These are phyloP conservation scores for Alentia gelatinosa DNA, from an alignment of 2,888 invertebrate genomes.

Conservation along the genomic window DNA sequence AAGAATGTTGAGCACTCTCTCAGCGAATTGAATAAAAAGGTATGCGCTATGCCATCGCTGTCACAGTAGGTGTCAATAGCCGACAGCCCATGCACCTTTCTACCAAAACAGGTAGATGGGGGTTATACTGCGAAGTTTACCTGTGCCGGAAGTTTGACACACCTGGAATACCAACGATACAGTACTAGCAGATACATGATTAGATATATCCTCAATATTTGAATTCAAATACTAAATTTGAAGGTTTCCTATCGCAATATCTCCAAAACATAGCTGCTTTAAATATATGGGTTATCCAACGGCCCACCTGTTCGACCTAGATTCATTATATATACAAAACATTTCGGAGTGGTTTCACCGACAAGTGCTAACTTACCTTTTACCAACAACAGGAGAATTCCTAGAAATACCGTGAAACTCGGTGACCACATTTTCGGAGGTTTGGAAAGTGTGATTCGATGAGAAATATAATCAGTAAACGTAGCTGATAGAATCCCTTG, in stretches of 20 bases:
- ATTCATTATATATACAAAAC: background rate
- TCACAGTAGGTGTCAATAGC: background rate
- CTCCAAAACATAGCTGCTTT: background rate
- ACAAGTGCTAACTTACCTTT: background rate
- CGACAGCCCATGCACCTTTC: no score
- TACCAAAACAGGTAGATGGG: background rate
- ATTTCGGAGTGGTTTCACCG: background rate
- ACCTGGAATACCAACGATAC: background rate
- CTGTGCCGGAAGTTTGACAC: background rate
- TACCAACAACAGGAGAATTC: background rate
- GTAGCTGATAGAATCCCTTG: background rate
- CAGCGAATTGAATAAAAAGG: background rate
- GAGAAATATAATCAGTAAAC: background rate
- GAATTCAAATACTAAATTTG: background rate
- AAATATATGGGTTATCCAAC: background rate
- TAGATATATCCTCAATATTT: background rate
- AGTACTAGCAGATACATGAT: background rate
- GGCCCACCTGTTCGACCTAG: slow-evolving; percentile 9
- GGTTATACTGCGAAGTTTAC: background rate
- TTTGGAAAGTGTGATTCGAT: background rate
- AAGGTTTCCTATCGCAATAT: background rate
- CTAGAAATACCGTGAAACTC: background rate
- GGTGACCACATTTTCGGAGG: background rate
- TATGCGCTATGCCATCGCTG: background rate
- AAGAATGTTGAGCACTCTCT: background rate